phyloP scores from a whole-genome alignment of 2,797 vertebrate genomes.

The Gallirallus australis region DNA sequence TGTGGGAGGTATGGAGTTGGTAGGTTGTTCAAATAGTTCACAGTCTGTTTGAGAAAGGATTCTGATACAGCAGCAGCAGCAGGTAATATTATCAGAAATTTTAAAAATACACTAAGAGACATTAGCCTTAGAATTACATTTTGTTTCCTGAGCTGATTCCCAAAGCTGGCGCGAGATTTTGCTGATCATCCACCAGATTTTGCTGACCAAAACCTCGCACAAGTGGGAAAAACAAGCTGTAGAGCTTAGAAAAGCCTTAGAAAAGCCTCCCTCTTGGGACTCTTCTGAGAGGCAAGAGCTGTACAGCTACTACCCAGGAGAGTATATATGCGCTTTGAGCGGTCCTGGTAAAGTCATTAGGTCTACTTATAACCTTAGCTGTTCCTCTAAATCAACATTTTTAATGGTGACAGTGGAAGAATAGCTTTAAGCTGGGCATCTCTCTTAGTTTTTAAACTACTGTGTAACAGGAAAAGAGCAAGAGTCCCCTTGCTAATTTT shows the following conservation, averaged over 20 bases:
- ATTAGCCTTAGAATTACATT: neutral
- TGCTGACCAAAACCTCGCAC: neutral
- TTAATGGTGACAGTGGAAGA: neutral
- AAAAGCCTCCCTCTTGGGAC: neutral
- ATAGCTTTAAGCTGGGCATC: neutral
- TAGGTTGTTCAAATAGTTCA: neutral
- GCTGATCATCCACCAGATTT: accelerated
- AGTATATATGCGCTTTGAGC: neutral
- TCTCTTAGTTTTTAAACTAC: neutral
- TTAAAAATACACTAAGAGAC: neutral
- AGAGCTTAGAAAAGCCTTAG: neutral
- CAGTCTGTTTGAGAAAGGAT: neutral
- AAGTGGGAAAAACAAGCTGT: neutral
- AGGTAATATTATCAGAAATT: neutral
- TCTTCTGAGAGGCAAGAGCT: neutral
- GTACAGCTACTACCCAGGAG: neutral
- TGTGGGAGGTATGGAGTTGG: neutral
- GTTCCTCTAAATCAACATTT: neutral
- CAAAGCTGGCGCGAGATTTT: neutral
- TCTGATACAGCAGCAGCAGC: neutral
- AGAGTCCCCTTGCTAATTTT: neutral
- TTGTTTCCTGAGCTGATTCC: neutral
- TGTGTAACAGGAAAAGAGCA: neutral
- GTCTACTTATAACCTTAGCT: neutral
- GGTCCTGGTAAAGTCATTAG: neutral